phyloP scores from a whole-genome alignment of 2,113 vertebrate species.

The Setophaga coronata region DNA sequence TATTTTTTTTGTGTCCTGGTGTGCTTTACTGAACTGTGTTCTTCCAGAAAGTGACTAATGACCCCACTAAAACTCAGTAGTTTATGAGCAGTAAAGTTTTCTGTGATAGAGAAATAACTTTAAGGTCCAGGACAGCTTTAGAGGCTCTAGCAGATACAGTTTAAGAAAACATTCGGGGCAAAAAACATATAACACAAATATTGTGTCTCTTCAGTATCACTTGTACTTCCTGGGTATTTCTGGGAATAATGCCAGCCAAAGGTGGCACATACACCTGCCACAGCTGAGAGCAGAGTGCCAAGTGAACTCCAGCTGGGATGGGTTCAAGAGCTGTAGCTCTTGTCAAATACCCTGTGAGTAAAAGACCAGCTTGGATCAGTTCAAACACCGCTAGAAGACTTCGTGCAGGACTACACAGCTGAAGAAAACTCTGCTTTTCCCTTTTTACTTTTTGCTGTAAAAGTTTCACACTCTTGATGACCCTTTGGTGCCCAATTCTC shows the following conservation, averaged over 20 bases:
- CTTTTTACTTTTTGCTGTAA: background rate
- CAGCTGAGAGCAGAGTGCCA: background rate
- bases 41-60: background rate
- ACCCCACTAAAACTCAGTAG: background rate
- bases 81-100: background rate
- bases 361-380: background rate
- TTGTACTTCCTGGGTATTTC: background rate
- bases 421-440: background rate
- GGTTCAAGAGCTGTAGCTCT: background rate
- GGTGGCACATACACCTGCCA: background rate
- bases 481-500: background rate
- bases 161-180: background rate
- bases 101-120: constrained; percentile 2
- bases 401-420: background rate
- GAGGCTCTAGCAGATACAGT: background rate
- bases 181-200: background rate
- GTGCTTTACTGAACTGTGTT: background rate
- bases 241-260: background rate
- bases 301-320: background rate
- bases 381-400: background rate
- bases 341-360: background rate
- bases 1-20: background rate
- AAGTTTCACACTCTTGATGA: background rate
- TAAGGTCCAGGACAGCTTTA: background rate
- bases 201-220: background rate